phyloP scores from a whole-genome alignment of 2,888 invertebrate genomes.

The Lissocephala sabroskyi region DNA sequence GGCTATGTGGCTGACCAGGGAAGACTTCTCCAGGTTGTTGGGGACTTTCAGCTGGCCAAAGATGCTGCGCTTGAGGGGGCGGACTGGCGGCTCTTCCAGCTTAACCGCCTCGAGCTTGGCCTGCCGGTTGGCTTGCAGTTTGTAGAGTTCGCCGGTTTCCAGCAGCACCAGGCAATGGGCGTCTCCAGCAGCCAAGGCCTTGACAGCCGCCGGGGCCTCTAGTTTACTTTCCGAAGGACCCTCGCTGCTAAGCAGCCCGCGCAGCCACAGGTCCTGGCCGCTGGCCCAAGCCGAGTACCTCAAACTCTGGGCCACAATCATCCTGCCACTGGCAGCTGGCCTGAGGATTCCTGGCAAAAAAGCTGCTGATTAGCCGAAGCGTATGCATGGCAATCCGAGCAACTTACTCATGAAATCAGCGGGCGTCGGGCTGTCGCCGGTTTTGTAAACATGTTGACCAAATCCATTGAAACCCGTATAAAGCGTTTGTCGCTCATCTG shows the following conservation, averaged over 20 bases:
- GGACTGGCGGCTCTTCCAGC: slow-evolving; percentile 33
- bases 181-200: slow-evolving; percentile 53
- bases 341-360: too few relatives aligned
- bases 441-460: slow-evolving; percentile 56
- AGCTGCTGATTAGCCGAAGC: too few relatives aligned
- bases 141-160: slow-evolving; percentile 58
- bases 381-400: too few relatives aligned
- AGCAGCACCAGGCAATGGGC: slow-evolving; percentile 60
- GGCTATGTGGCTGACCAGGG: slow-evolving; percentile 71
- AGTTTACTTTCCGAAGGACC: slow-evolving; percentile 30
- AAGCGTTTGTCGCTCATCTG: slow-evolving; percentile 47
- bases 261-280: slow-evolving; percentile 34
- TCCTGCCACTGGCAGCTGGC: slow-evolving; percentile 35
- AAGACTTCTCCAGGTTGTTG: slow-evolving; percentile 1
- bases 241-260: slow-evolving; percentile 45
- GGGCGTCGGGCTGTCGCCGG: slow-evolving; percentile 44
- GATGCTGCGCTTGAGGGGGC: slow-evolving; percentile 47
- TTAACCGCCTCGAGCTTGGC: slow-evolving; percentile 37
- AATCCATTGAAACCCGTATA: slow-evolving; percentile 71
- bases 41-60: slow-evolving; percentile 40
- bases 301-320: too few relatives aligned
- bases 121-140: slow-evolving; percentile 32
- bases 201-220: slow-evolving; percentile 38
- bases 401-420: too few relatives aligned
- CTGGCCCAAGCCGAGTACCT: too few relatives aligned